Conservation (phyloP, 2,888 invertebrate species). For the Drosophila falleni region DNA sequence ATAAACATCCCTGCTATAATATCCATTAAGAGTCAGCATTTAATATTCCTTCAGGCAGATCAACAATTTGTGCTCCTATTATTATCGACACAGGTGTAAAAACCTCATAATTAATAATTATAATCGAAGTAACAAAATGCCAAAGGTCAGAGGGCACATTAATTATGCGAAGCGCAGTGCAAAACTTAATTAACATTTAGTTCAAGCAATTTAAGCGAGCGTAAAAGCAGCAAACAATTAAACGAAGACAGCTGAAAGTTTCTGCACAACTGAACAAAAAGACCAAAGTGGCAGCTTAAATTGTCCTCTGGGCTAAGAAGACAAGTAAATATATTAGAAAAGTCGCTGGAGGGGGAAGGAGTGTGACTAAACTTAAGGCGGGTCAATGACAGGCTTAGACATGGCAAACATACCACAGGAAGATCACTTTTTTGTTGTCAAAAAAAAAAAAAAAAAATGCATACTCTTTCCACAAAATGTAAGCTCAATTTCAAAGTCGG, state of each 20-base stretch:
- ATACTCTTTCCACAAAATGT: constrained; percentile 1
- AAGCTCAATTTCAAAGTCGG: constrained; percentile 42
- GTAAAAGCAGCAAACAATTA: constrained; percentile 32
- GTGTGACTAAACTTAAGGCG: constrained; percentile 1
- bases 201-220: constrained; percentile 17
- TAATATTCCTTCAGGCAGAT: constrained; percentile 2
- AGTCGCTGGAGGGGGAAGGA: background rate
- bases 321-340: constrained; percentile 11
- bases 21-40: background rate
- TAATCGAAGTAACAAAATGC: constrained; percentile 8
- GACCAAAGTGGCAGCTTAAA: constrained; percentile 36
- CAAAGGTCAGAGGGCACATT: background rate
- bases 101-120: constrained; percentile 7
- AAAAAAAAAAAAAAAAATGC: background rate
- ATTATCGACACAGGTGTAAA: constrained; percentile 16
- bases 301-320: constrained; percentile 10
- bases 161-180: constrained; percentile 4
- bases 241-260: constrained; percentile 24
- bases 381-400: constrained; percentile 11
- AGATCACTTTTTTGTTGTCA: constrained; percentile 8
- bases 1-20: background rate
- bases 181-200: constrained; percentile 16
- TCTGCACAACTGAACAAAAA: constrained; percentile 37
- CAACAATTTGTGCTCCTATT: background rate
- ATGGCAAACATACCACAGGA: background rate